phyloP scores from a whole-genome alignment of 2,113 vertebrate species.

The Ciconia stormi region DNA sequence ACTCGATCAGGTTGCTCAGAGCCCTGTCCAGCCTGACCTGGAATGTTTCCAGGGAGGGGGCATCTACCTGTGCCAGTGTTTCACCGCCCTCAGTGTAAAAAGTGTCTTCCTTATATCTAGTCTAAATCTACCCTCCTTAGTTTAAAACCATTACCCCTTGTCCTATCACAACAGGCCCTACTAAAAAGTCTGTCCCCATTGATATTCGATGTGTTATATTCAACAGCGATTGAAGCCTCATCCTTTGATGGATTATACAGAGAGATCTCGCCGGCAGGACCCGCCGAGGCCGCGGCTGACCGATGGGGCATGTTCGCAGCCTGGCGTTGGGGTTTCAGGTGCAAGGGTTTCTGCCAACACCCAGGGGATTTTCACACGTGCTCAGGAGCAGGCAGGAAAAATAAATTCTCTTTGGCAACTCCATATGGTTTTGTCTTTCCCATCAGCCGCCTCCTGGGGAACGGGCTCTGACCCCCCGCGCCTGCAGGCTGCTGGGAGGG shows the following conservation, averaged over 20 bases:
- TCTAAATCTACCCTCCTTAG: not conserved
- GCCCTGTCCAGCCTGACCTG: accelerated
- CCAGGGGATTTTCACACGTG: constrained; percentile 13
- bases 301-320: not conserved
- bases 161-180: not conserved
- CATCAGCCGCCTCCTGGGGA: not conserved
- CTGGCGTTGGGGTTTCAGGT: not conserved
- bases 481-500: not conserved
- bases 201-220: not conserved
- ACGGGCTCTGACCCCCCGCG: not conserved
- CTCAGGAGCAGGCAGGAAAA: not conserved
- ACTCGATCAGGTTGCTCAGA: not conserved
- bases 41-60: not conserved
- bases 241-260: not conserved
- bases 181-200: not conserved
- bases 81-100: not conserved
- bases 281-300: not conserved
- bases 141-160: not conserved
- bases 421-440: constrained; percentile 50
- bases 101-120: not conserved
- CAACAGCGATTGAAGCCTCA: accelerated
- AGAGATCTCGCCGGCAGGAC: accelerated
- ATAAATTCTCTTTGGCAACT: constrained; percentile 22
- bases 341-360: constrained; percentile 41
- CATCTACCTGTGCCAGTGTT: accelerated